A percentile compares a stretch with the other conserved stretches of the same genome.
phyloP scores from a whole-genome alignment of 2,888 invertebrate genomes.

The Drosophila atroscutellata region DNA sequence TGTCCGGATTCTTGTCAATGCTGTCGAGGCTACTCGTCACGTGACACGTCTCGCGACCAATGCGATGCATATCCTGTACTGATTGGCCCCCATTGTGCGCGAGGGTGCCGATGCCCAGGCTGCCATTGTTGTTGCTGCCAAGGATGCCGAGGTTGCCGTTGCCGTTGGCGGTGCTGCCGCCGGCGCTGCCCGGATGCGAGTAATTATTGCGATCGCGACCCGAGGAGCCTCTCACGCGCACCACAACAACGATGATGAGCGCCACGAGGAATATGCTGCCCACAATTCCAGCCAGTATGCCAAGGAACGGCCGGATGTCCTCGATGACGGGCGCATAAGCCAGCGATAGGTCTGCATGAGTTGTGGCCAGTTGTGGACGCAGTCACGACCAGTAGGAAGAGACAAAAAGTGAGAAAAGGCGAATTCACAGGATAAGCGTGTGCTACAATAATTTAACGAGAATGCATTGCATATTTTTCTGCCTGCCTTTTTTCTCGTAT shows the following conservation, averaged over 20 bases:
- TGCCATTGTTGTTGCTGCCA: slow-evolving; percentile 79
- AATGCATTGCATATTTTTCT: slow-evolving; percentile 47
- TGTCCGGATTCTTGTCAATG: slow-evolving; percentile 85
- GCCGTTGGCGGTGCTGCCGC: slow-evolving; percentile 59
- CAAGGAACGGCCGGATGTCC: slow-evolving; percentile 86
- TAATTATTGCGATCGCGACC: slow-evolving; percentile 85
- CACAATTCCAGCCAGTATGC: slow-evolving; percentile 86
- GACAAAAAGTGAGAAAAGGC: slow-evolving; percentile 11
- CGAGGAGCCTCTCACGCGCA: slow-evolving; percentile 85
- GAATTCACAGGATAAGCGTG: slow-evolving; percentile 40
- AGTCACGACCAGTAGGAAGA: not conserved
- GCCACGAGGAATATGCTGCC: slow-evolving; percentile 86
- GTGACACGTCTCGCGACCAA: slow-evolving; percentile 83
- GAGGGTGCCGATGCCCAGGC: slow-evolving; percentile 79
- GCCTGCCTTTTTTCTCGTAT: slow-evolving; percentile 29
- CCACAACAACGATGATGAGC: slow-evolving; percentile 86
- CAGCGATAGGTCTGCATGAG: slow-evolving; percentile 80
- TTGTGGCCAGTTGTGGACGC: not conserved
- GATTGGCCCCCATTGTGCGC: slow-evolving; percentile 84
- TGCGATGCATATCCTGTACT: slow-evolving; percentile 83
- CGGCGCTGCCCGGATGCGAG: slow-evolving; percentile 81
- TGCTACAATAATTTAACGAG: slow-evolving; percentile 48
- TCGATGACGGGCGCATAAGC: slow-evolving; percentile 86
- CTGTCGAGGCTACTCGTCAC: slow-evolving; percentile 84
- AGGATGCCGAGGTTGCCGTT: slow-evolving; percentile 69